A percentile compares a stretch with the other conserved stretches of the same genome.
Evolutionary conservation across 2,113 vertebrate species (phyloP).

Genomic region (Mesitornis unicolor): DNA sequence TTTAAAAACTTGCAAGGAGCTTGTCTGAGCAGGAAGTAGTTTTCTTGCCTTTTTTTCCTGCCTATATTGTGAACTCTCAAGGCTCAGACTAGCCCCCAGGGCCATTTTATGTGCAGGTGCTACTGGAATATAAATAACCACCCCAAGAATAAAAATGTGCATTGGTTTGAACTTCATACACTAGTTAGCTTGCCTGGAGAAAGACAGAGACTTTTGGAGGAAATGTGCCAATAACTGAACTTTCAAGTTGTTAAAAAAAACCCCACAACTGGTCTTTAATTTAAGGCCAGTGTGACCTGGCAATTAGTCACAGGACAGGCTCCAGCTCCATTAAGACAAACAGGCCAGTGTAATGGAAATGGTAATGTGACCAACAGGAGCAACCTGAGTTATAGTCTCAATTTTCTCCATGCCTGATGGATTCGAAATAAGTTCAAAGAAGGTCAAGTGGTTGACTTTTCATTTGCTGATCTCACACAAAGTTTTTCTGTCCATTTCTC

Average conservation of each 20-base stretch:
- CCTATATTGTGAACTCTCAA: background rate
- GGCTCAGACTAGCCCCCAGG: background rate
- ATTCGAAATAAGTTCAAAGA: conserved; percentile 72
- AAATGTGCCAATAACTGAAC: background rate
- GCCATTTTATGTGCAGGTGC: background rate
- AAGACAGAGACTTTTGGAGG: background rate
- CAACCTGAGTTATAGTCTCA: conserved; percentile 75
- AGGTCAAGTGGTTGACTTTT: conserved; percentile 71
- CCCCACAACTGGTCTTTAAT: background rate
- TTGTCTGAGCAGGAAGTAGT: background rate
- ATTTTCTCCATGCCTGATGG: conserved; percentile 70
- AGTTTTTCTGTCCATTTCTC: conserved; percentile 31
- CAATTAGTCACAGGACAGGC: conserved; percentile 61
- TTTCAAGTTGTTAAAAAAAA: background rate
- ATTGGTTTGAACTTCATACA: background rate
- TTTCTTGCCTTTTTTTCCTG: background rate
- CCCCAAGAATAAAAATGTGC: background rate
- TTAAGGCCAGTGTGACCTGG: conserved; percentile 52
- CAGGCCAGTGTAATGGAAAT: conserved; percentile 63
- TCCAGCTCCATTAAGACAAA: conserved; percentile 62
- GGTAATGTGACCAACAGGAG: conserved; percentile 51
- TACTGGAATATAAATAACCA: background rate
- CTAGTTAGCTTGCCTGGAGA: background rate
- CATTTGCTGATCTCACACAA: conserved; percentile 67
- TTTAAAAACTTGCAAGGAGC: background rate